Conservation (phyloP, 2,888 invertebrate species). For the Polia nebulosa region DNA sequence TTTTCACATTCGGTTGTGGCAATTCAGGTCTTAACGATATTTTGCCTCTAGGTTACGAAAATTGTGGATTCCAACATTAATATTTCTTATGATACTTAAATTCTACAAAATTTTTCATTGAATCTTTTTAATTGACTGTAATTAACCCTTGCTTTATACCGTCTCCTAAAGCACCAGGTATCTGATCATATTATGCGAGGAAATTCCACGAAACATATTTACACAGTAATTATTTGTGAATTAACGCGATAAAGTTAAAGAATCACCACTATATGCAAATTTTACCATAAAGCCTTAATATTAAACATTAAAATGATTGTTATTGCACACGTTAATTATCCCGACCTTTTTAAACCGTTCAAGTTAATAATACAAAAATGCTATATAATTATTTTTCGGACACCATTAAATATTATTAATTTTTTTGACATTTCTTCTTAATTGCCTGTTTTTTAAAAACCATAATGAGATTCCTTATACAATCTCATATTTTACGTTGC, state of each 20-base stretch:
- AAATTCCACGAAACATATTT: slow-evolving; percentile 68
- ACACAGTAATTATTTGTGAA: slow-evolving; percentile 75
- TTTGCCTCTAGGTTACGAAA: slow-evolving; percentile 10
- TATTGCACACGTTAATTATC: slow-evolving; percentile 86
- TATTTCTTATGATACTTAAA: slow-evolving; percentile 6
- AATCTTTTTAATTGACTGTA: slow-evolving; percentile 51
- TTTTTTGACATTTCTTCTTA: slow-evolving; percentile 75
- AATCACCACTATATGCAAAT: slow-evolving; percentile 79
- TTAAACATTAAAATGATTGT: slow-evolving; percentile 81
- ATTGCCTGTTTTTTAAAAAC: slow-evolving; percentile 70
- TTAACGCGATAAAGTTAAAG: slow-evolving; percentile 76
- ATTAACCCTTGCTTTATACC: slow-evolving; percentile 53
- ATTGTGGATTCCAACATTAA: neutral
- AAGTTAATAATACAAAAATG: slow-evolving; percentile 81
- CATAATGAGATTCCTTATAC: slow-evolving; percentile 71
- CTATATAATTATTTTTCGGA: slow-evolving; percentile 81
- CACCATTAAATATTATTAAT: slow-evolving; percentile 76
- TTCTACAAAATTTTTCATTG: slow-evolving; percentile 6
- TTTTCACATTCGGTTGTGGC: slow-evolving; percentile 9
- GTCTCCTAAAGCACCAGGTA: slow-evolving; percentile 52
- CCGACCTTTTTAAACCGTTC: slow-evolving; percentile 83
- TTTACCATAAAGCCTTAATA: slow-evolving; percentile 77
- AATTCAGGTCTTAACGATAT: slow-evolving; percentile 17
- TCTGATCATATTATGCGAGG: slow-evolving; percentile 64
- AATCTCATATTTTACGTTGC: slow-evolving; percentile 68